These are phyloP conservation scores for Deladenus siricidicola DNA, from an alignment of 2,888 invertebrate genomes.

Conservation along the genomic window DNA sequence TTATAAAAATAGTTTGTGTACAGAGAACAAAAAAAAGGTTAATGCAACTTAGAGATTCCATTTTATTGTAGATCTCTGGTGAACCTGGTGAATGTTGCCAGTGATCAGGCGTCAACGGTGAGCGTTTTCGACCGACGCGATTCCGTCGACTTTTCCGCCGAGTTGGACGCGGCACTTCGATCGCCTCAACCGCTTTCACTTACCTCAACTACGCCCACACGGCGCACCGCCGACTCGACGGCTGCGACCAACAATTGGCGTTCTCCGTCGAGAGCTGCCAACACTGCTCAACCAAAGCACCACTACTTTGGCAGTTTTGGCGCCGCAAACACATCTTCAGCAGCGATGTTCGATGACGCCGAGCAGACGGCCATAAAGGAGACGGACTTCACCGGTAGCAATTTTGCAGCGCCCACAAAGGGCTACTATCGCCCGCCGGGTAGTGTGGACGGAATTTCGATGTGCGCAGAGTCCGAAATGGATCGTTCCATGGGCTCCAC, in stretches of 20 bases:
- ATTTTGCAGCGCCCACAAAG: too few relatives aligned
- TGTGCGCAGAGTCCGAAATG: neutral
- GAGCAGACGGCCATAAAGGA: too few relatives aligned
- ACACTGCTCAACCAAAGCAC: too few relatives aligned
- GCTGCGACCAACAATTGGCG: too few relatives aligned
- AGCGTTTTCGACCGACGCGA: slow-evolving; percentile 9
- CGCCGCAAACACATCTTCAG: too few relatives aligned
- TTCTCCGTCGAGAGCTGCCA: too few relatives aligned
- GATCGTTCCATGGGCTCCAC: slow-evolving; percentile 7
- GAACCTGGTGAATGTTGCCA: slow-evolving; percentile 1
- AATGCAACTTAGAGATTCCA: neutral
- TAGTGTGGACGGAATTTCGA: neutral
- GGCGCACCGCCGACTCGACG: neutral
- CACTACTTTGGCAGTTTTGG: too few relatives aligned
- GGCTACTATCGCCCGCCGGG: neutral
- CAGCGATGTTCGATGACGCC: too few relatives aligned
- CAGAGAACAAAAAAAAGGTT: neutral
- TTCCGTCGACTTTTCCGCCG: neutral
- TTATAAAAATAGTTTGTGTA: too few relatives aligned
- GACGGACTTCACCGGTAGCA: neutral
- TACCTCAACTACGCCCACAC: neutral
- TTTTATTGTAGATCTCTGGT: slow-evolving; percentile 1
- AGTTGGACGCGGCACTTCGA: neutral
- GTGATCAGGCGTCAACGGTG: slow-evolving; percentile 1
- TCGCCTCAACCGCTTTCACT: neutral